These are phyloP conservation scores for Diachrysia chrysitis DNA, from an alignment of 2,888 invertebrate species.

Conservation along the genomic window DNA sequence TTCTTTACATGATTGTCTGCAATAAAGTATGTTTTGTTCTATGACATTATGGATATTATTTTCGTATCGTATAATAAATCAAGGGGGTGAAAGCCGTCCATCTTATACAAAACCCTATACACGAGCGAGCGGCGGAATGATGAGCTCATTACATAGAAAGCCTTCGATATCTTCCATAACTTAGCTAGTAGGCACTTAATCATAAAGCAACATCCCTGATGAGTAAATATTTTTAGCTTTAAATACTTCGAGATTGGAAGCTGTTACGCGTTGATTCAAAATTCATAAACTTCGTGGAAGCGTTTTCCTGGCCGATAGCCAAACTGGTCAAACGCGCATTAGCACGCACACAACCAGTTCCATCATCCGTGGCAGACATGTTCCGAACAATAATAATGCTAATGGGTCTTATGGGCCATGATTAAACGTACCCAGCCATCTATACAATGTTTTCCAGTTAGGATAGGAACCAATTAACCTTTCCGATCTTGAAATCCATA, in stretches of 20 bases:
- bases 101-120: conserved; percentile 3
- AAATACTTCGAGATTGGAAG: not conserved
- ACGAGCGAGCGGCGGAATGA: not conserved
- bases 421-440: not conserved
- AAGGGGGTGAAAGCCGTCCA: conserved; percentile 1
- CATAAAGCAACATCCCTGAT: not conserved
- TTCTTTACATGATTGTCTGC: not conserved
- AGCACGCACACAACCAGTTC: conserved; percentile 5
- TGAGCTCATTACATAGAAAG: conserved; percentile 4
- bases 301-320: not conserved
- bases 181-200: not conserved
- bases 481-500: not conserved
- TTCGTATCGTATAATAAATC: conserved; percentile 1
- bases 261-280: not conserved
- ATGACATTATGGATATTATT: conserved; percentile 1
- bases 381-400: not conserved
- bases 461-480: not conserved
- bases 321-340: conserved; percentile 7
- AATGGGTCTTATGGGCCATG: not conserved
- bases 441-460: not conserved
- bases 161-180: conserved; percentile 4
- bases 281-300: not conserved
- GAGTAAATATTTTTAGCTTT: not conserved
- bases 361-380: conserved; percentile 3
- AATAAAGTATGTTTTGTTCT: conserved; percentile 4